Evolutionary conservation across 2,888 invertebrate species (phyloP).

Genomic region (Ectemnius cavifrons): DNA sequence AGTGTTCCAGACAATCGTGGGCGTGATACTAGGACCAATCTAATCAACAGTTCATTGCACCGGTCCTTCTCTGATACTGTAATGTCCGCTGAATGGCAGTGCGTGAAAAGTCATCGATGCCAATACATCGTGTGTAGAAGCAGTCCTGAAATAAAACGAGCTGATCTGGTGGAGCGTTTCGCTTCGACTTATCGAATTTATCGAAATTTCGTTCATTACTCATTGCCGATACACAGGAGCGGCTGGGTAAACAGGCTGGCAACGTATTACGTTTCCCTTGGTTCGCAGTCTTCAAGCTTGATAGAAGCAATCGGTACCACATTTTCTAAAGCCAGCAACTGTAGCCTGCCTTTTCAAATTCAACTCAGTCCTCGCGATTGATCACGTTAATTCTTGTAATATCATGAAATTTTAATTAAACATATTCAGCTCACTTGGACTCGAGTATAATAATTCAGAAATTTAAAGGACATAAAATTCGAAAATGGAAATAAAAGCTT

Average conservation of each 20-base stretch:
- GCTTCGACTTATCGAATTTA: conserved; percentile 41
- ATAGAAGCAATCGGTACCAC: conserved; percentile 16
- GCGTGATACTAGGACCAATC: not conserved
- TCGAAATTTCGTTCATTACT: conserved; percentile 56
- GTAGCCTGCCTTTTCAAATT: too few relatives aligned
- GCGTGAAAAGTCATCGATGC: too few relatives aligned
- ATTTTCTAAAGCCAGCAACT: not conserved
- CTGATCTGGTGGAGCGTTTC: too few relatives aligned
- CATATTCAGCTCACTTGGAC: conserved; percentile 5
- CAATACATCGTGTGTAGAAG: too few relatives aligned
- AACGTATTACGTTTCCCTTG: conserved; percentile 16
- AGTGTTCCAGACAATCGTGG: not conserved
- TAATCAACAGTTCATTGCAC: not conserved
- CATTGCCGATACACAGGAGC: conserved; percentile 36
- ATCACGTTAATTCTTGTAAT: too few relatives aligned
- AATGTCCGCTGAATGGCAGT: too few relatives aligned
- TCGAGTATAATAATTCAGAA: conserved; percentile 8
- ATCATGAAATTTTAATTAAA: too few relatives aligned
- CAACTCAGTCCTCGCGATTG: too few relatives aligned
- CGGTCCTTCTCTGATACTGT: not conserved
- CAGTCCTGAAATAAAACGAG: too few relatives aligned
- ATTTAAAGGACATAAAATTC: not conserved
- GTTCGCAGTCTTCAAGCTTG: conserved; percentile 12
- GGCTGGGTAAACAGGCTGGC: conserved; percentile 41
- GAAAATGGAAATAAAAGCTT: too few relatives aligned